Conservation (phyloP, 2,797 vertebrate genomes). For the Propithecus perrieri region DNA sequence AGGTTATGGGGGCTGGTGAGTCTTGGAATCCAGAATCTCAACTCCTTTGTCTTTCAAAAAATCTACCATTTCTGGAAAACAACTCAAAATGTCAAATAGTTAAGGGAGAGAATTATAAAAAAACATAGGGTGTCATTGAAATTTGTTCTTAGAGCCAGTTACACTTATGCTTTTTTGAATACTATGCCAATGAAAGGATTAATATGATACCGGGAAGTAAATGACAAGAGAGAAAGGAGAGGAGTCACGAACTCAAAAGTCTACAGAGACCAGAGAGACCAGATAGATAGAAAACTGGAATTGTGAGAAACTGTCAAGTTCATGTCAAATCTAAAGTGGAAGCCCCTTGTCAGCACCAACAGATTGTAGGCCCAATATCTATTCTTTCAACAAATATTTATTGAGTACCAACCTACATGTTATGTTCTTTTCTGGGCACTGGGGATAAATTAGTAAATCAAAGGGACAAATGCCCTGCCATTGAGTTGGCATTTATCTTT, state of each 20-base stretch:
- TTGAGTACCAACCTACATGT: neutral
- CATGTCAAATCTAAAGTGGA: neutral
- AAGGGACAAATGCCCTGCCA: neutral
- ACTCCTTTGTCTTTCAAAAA: neutral
- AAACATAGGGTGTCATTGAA: neutral
- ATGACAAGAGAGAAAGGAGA: neutral
- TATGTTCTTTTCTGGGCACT: neutral
- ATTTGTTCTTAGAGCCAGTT: neutral
- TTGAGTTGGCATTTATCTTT: neutral
- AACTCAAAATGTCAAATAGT: neutral
- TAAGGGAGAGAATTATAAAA: neutral
- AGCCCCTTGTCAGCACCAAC: neutral
- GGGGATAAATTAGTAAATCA: constrained; percentile 27
- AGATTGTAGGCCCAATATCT: neutral
- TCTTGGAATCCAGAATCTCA: neutral
- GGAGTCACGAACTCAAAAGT: neutral
- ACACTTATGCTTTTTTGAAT: neutral
- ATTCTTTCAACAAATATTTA: neutral
- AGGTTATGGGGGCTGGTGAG: neutral
- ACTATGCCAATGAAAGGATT: neutral
- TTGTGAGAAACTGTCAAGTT: neutral
- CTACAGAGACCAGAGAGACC: neutral
- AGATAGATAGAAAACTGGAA: neutral
- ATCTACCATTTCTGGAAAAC: neutral
- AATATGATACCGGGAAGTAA: neutral